phyloP scores from a whole-genome alignment of 2,113 vertebrate genomes.

The Peromyscus polionotus region DNA sequence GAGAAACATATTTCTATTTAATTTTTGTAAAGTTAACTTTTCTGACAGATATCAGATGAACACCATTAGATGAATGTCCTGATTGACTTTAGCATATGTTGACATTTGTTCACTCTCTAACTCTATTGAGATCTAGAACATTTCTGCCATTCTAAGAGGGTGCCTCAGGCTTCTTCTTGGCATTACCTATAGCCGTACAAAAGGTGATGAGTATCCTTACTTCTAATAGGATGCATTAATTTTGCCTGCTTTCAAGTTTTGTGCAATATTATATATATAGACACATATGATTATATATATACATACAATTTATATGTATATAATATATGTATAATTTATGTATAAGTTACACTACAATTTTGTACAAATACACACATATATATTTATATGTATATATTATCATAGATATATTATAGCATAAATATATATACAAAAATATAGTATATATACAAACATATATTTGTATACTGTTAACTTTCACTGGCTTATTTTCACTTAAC shows the following conservation, averaged over 20 bases:
- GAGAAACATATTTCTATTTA: background rate
- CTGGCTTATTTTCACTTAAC: background rate
- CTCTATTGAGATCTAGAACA: background rate
- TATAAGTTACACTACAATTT: background rate
- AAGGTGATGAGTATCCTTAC: background rate
- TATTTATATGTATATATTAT: background rate
- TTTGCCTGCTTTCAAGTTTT: slow-evolving; percentile 16
- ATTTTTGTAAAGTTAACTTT: background rate
- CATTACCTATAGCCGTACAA: background rate
- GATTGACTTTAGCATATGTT: background rate
- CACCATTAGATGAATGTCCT: background rate
- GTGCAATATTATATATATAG: background rate
- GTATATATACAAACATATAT: background rate
- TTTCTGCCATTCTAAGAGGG: background rate
- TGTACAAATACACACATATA: background rate
- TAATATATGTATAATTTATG: background rate
- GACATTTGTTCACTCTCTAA: background rate
- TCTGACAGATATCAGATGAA: background rate
- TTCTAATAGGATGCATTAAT: background rate
- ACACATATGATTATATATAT: background rate
- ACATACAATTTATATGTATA: no score
- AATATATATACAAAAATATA: background rate
- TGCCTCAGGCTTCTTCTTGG: background rate
- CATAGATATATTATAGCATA: background rate
- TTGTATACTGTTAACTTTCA: background rate